Evolutionary conservation across 30 jellyfish, hydroid and myxozoan species (phyloP).

Genomic region (Catostylus mosaicus): DNA sequence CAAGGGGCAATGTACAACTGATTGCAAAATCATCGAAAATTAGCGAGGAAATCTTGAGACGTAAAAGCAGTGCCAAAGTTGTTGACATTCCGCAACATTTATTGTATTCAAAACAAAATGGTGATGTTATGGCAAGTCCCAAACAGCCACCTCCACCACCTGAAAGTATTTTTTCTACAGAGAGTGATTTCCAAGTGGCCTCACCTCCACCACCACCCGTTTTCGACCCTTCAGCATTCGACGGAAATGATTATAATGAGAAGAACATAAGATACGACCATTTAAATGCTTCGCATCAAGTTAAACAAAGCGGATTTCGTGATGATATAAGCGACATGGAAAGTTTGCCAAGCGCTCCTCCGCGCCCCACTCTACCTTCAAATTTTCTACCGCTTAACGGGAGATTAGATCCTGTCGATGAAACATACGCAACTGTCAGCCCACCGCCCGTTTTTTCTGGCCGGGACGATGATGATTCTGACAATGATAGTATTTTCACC

Average conservation of each 20-base stretch:
- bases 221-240: conserved; percentile 12
- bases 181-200: conserved; percentile 50
- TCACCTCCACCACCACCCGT: conserved; percentile 77
- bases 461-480: conserved; percentile 56
- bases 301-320: conserved; percentile 4
- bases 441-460: conserved; percentile 44
- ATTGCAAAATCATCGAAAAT: conserved; percentile 70
- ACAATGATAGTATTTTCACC: conserved; percentile 87
- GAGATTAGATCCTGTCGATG: conserved; percentile 10
- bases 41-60: conserved; percentile 34
- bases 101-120: conserved; percentile 1
- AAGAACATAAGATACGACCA: not conserved
- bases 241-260: not conserved
- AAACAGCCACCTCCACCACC: conserved; percentile 24
- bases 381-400: conserved; percentile 4
- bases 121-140: not conserved
- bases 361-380: conserved; percentile 69
- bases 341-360: conserved; percentile 96
- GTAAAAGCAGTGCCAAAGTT: conserved; percentile 34
- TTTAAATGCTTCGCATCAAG: not conserved
- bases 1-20: conserved; percentile 91
- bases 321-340: conserved; percentile 84
- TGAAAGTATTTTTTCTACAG: conserved; percentile 66
- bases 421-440: not conserved
- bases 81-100: conserved; percentile 23